Conservation (phyloP, 2,113 vertebrate genomes). For the Lagenorhynchus albirostris region DNA sequence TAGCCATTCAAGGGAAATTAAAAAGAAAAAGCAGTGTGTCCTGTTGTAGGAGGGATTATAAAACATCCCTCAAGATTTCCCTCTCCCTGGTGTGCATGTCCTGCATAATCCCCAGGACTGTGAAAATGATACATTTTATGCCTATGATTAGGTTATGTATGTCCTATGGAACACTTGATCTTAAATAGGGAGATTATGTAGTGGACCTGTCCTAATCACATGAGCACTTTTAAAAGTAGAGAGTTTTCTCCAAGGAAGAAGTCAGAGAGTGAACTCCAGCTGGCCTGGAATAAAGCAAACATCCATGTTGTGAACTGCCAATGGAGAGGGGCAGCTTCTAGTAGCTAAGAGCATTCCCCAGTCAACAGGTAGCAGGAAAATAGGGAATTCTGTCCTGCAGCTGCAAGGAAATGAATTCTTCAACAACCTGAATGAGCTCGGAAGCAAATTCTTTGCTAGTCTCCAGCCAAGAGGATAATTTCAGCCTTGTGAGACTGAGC, state of each 20-base stretch:
- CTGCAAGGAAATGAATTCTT: constrained; percentile 11
- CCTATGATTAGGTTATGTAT: background rate
- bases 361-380: background rate
- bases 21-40: background rate
- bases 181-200: background rate
- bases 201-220: background rate
- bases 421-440: background rate
- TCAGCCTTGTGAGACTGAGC: background rate
- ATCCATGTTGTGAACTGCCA: background rate
- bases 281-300: constrained; percentile 10
- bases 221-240: background rate
- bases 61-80: background rate
- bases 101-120: background rate
- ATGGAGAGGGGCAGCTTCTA: background rate
- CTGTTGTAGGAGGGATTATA: background rate
- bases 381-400: background rate
- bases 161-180: background rate
- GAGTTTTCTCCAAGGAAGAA: background rate
- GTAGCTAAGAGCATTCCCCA: background rate
- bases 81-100: background rate
- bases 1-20: background rate
- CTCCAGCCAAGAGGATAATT: background rate
- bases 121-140: background rate
- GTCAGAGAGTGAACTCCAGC: background rate
- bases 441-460: background rate